Evolutionary conservation across 2,888 invertebrate species (phyloP).

Genomic region (Phyllotreta striolata): DNA sequence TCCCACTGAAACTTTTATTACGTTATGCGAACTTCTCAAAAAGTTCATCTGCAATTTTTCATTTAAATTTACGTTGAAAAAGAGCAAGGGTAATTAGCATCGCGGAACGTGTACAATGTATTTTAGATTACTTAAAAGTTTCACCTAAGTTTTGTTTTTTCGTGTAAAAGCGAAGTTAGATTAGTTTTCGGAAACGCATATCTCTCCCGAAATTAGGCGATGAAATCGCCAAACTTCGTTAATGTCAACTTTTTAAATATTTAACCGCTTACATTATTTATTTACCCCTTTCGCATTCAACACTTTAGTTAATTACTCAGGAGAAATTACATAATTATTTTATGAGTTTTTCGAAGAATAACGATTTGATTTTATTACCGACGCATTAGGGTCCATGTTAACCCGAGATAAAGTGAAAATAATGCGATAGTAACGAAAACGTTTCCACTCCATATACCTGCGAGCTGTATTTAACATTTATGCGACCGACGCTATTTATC

Average conservation of each 20-base stretch:
- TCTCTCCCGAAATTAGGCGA: constrained; percentile 18
- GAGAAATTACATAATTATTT: too few relatives aligned
- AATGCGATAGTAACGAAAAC: too few relatives aligned
- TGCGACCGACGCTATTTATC: background rate
- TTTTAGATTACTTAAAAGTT: constrained; percentile 26
- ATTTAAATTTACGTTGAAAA: constrained; percentile 32
- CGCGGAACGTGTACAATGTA: constrained; percentile 28
- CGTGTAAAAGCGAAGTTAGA: constrained; percentile 30
- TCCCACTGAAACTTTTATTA: constrained; percentile 22
- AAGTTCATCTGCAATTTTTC: constrained; percentile 28
- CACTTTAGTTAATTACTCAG: too few relatives aligned
- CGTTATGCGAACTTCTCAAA: constrained; percentile 25
- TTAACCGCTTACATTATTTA: too few relatives aligned
- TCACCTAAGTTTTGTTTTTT: constrained; percentile 20
- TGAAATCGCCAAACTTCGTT: constrained; percentile 5
- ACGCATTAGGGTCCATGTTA: too few relatives aligned
- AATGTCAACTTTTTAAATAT: too few relatives aligned
- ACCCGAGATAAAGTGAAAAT: too few relatives aligned
- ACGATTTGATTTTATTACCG: too few relatives aligned
- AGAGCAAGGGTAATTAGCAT: constrained; percentile 27
- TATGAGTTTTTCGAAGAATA: too few relatives aligned
- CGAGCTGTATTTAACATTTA: constrained; percentile 2
- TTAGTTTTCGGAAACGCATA: constrained; percentile 28
- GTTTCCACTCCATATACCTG: too few relatives aligned
- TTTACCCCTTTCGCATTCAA: too few relatives aligned